A percentile compares a stretch with the other conserved stretches of the same genome.
These are phyloP conservation scores for Siniperca scherzeri DNA, from an alignment of 2,797 vertebrate genomes.

Conservation along the genomic window DNA sequence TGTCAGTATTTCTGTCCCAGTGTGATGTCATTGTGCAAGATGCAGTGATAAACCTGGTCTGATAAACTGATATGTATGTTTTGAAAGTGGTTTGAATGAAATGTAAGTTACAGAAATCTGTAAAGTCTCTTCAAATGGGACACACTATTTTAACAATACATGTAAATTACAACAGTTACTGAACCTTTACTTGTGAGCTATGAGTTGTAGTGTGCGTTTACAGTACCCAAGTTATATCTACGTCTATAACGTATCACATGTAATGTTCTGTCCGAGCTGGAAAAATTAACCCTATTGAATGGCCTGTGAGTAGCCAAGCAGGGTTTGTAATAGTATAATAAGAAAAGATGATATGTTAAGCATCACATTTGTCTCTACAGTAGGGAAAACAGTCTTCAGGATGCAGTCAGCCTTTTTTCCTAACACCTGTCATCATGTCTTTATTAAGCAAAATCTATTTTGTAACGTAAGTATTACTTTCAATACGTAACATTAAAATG, in stretches of 20 bases:
- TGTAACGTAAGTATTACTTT: not conserved
- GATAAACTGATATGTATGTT: not conserved
- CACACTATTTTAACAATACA: not conserved
- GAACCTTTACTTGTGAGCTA: not conserved
- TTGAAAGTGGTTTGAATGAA: not conserved
- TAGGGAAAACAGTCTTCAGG: not conserved
- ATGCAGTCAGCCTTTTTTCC: not conserved
- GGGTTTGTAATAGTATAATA: not conserved
- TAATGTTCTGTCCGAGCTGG: not conserved
- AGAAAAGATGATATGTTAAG: not conserved
- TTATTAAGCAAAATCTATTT: no score
- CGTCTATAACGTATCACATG: not conserved
- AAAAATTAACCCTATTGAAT: not conserved
- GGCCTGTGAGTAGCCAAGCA: not conserved
- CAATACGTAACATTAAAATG: not conserved
- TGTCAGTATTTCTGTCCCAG: conserved; percentile 5
- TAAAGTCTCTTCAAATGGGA: not conserved
- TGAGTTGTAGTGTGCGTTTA: not conserved
- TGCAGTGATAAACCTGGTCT: not conserved
- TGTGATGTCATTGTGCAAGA: not conserved
- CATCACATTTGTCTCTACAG: not conserved
- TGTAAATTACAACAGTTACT: not conserved
- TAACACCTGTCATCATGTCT: no score
- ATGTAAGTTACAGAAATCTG: not conserved
- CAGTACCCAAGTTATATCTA: not conserved